Conservation (phyloP, 2,113 vertebrate genomes). For the Myrmecophaga tridactyla region DNA sequence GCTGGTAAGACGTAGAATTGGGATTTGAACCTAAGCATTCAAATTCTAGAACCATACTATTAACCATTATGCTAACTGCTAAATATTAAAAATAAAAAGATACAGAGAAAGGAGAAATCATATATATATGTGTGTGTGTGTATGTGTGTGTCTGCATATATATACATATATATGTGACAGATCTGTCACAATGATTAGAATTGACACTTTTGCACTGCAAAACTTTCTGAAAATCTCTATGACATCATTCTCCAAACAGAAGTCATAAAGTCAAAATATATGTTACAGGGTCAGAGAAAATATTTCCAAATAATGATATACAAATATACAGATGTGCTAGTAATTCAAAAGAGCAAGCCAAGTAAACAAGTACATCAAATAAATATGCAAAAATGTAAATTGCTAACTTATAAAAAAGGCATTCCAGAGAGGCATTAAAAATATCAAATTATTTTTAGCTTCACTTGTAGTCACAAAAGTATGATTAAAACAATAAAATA, state of each 20-base stretch:
- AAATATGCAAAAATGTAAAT: not conserved
- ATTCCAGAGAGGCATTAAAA: not conserved
- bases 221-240: not conserved
- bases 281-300: not conserved
- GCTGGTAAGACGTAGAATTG: not conserved
- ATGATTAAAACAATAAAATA: not conserved
- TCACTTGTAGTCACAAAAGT: not conserved
- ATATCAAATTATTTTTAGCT: not conserved
- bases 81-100: not conserved
- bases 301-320: not conserved
- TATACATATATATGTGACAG: not conserved
- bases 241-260: not conserved
- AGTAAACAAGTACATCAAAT: not conserved
- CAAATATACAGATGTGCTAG: not conserved
- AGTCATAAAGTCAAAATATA: slow-evolving; percentile 5
- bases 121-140: too few relatives aligned
- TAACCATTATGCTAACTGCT: not conserved
- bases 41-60: not conserved
- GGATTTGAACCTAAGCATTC: not conserved
- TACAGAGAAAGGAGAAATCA: not conserved
- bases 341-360: not conserved
- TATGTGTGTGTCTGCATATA: too few relatives aligned
- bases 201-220: not conserved
- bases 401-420: not conserved
- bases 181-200: not conserved